Conservation (phyloP, 2,797 vertebrate genomes). For the Glyptemys insculpta region DNA sequence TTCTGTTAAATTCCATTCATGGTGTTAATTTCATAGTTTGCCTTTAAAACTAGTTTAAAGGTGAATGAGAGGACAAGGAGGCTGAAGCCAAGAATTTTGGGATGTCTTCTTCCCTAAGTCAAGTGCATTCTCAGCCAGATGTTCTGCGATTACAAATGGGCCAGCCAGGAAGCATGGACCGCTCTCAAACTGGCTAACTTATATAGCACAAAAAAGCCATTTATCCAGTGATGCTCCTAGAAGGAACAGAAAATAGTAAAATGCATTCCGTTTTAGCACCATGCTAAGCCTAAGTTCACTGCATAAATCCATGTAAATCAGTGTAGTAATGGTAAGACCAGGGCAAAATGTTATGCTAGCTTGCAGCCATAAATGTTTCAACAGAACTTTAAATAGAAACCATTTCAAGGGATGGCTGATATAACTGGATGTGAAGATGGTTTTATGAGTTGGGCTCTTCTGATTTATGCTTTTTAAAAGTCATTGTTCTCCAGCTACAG, state of each 20-base stretch:
- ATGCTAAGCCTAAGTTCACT: not conserved
- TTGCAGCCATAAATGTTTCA: not conserved
- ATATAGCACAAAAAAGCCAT: not conserved
- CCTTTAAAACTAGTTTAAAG: no score
- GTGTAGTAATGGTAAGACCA: not conserved
- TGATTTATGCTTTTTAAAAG: not conserved
- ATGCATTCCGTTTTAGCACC: not conserved
- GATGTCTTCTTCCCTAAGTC: no score
- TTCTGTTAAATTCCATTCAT: no score
- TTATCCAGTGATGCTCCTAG: constrained; percentile 24
- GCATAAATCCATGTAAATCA: not conserved
- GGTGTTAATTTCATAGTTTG: no score
- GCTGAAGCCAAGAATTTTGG: no score
- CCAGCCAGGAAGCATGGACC: not conserved
- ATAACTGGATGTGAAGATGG: no score
- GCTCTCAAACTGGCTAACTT: not conserved
- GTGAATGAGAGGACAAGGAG: no score
- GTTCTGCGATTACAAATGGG: not conserved
- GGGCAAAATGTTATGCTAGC: not conserved
- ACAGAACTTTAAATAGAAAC: not conserved
- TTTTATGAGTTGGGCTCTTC: not conserved
- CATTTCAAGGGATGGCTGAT: not conserved
- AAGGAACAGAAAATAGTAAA: not conserved
- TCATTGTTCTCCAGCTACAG: not conserved
- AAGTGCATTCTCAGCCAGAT: not conserved